Evolutionary conservation across 2,888 invertebrate genomes (phyloP), one percentile per base, ranked within the genome.

Genomic region (Sesia apiformis): DNA sequence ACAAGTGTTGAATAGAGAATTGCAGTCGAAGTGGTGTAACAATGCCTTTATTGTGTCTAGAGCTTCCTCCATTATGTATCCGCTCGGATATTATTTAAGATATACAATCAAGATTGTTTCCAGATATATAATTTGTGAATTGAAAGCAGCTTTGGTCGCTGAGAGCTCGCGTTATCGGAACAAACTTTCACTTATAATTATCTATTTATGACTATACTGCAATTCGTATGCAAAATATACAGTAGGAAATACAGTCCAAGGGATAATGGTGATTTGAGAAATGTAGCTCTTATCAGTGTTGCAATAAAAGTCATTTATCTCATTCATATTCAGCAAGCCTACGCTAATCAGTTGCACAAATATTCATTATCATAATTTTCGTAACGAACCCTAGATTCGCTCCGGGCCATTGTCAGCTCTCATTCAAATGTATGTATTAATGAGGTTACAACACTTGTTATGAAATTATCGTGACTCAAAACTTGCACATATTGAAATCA

Each of bases 1-100:
- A 67, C 66, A 55, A 71, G 73, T 74, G 75, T 62, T 70, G 69
- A 65, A 66, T 61, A 75, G 70, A 74, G 67, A 74, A 76, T 75
- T 75, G 70, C 74, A 63, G 65, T 66, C 65, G 60, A 69, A 69
- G 70, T 78, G 76, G 72, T 77, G 74, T 70, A 70, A 73, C 64
- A 58, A 66, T 58, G 38, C 39, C 49, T 51, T 50, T 41, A 40
- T 50, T 42, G 53, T 46, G 52, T 56, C 43, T 38, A 42, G 54
- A 54, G 54, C 39, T 50, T 50, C 38, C 50, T 50, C 42, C 7
- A 42, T 42, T 6, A 42, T 40, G 53, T 55, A 54, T 59, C 52
- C 59, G 56, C 52, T 55, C 55, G 56, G 39, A 4, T 42, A 7
- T 42, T 5, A 7, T 42, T 50, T 50, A 38, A 38, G 38, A 38